Conservation (phyloP, 2,888 invertebrate species). For the Drosophila borealis region DNA sequence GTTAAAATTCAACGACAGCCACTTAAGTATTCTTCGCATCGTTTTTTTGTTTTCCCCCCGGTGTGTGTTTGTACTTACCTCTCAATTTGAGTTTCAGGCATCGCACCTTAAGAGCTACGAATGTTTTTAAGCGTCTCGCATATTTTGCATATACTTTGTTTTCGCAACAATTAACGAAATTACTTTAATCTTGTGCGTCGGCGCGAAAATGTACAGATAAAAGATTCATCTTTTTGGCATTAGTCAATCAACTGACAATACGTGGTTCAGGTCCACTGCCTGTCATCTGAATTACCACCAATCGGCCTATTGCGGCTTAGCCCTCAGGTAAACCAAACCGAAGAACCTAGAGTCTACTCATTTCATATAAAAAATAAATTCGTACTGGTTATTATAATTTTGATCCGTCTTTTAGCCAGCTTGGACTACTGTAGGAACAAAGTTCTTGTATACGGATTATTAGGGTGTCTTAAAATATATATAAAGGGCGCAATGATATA, state of each 20-base stretch:
- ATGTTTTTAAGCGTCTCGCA: slow-evolving; percentile 46
- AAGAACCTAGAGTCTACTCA: too few relatives aligned
- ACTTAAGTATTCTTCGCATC: slow-evolving; percentile 21
- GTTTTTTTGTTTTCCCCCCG: background rate
- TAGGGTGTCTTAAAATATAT: too few relatives aligned
- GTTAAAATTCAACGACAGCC: slow-evolving; percentile 21
- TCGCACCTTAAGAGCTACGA: slow-evolving; percentile 32
- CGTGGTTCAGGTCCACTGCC: background rate
- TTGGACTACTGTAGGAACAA: background rate
- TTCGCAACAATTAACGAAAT: slow-evolving; percentile 62
- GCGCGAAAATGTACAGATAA: background rate
- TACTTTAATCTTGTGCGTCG: slow-evolving; percentile 32
- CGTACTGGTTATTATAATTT: background rate
- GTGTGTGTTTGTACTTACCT: slow-evolving; percentile 42
- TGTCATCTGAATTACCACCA: background rate
- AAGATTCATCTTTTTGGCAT: background rate
- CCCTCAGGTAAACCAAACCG: background rate
- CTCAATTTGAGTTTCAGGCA: slow-evolving; percentile 40
- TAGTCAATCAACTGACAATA: background rate
- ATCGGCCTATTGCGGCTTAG: background rate
- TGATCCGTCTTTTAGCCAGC: background rate
- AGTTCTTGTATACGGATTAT: too few relatives aligned
- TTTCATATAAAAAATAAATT: background rate
- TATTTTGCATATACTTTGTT: slow-evolving; percentile 31
- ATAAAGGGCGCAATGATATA: too few relatives aligned